Evolutionary conservation across 2,888 invertebrate genomes (phyloP), one percentile per base, ranked within the genome.

Genomic region (Argyra leucocephala): DNA sequence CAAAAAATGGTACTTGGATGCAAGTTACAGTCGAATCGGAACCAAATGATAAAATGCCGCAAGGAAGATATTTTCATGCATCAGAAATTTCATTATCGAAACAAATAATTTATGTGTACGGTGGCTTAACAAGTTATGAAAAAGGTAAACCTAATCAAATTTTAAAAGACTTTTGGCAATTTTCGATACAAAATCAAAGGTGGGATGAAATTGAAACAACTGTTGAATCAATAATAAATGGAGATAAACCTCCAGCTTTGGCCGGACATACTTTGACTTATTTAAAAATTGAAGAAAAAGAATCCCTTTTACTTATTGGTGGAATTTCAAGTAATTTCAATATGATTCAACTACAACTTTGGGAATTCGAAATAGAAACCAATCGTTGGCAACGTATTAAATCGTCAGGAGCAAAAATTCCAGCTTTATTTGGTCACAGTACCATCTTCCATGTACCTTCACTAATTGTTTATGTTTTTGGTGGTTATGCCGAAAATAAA

Each of bases 161-260:
- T 2, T 82, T 94, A 1, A 86, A 85, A 60, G 95, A 96, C 76
- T 93, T 95, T 75, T 96, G 96, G 96, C 91, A 90, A 73, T 96
- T 95, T 75, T 90, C 89, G 72, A 83, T 92, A 67, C 90, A 90
- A 74, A 90, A 91, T 76, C 90, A 91, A 72, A 83, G 90, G 61
- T 91, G 91, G 91, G 86, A 85, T 69, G 87, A 86, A 71, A 86
- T 90, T 21, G 83, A 82, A 63, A 64, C 65, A 3, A 21, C 58
- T 5, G 48, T 48, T 18, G 48, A 48, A 48, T 48, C 48, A 2
- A 61, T 31, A 6, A 61, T 26, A 15, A 68, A 67, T 22, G 69
- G 67, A 6, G 79, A 81, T 24, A 84, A 85, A 63, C 87, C 88
- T 0, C 89, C 91, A 0, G 83, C 90, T 0, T 79, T 95, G n/a